Percentiles rank a stretch among this genome's conserved stretches.
Conservation (phyloP, 2,888 invertebrate species). For the Chaitophorus viminalis region DNA sequence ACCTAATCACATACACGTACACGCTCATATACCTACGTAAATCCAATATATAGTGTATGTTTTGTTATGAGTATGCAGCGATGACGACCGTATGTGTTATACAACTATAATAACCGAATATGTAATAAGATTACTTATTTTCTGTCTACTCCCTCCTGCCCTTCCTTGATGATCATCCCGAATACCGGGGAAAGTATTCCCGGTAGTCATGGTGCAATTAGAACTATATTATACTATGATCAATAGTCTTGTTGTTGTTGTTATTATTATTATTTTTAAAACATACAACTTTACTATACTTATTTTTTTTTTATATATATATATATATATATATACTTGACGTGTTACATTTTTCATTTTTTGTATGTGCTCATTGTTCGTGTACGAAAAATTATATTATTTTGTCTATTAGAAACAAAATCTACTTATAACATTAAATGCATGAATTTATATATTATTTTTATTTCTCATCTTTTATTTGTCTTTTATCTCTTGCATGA, state of each 20-base stretch:
- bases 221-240: no score
- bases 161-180: neutral
- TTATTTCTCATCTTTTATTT: conserved; percentile 1
- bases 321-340: neutral
- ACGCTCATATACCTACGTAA: neutral
- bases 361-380: neutral
- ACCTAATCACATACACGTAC: neutral
- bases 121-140: no score
- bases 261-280: neutral
- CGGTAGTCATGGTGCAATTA: neutral
- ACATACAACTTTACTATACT: neutral
- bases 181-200: neutral
- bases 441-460: neutral
- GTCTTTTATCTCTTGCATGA: neutral
- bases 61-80: neutral
- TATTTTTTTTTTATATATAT: neutral
- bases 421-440: conserved; percentile 4
- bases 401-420: neutral
- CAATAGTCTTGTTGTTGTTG: neutral
- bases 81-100: neutral
- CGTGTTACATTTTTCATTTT: neutral
- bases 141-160: neutral
- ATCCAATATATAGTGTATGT: neutral
- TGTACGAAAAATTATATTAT: neutral
- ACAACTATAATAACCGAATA: neutral